Base-by-base conservation (phyloP, 35 echinoderm and acorn worm species). In the Heliocidaris tuberculata region DNA sequence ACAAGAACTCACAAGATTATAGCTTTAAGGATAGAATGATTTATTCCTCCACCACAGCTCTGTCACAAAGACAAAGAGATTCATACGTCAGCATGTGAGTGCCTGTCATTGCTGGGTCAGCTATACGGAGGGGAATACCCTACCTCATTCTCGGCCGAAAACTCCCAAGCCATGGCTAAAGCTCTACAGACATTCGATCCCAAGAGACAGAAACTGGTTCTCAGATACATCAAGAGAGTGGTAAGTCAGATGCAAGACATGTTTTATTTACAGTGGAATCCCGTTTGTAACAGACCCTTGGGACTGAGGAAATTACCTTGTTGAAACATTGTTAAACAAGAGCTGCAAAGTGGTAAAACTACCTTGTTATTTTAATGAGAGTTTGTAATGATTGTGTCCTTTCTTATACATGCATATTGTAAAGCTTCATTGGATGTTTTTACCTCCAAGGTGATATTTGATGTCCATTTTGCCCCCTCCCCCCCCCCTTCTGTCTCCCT, bases 111-210 rank as follows among this genome's bases (percentile, higher is more conserved):
- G 2, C 48, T 99, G 86, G 98, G 95, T 56, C 98, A 99, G 92
- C 96, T 99, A 13, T 99, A 95, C 91, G 98, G 98, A 6, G 98
- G 98, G 30, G 98, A 99, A 95, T 97, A 96, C 95, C 87, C 85
- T 7, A 88, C 96, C 85, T 92, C 95, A 4, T 94, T 99, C 93
- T 96, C 92, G 27, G 11, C 85, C 15, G 52, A 94, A 2, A 99
- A 97, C 93, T 94, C 94, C 78, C 59, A 96, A 2, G 94, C 95
- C 90, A n/a, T 99, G 50, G 97, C 96, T 31, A 13, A 24, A 27
- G 98, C 98, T 9, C 87, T 99, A 16, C 88, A 49, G 11, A 59
- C 94, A 9, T 91, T 96, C 9, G 98, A 99, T 52, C 31, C 96
- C 42, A 99, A 99, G 96, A 91, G 96, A 93, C 98, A 99, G 65